These are phyloP conservation scores for Abrostola tripartita DNA, from an alignment of 2,888 invertebrate species.

Conservation along the genomic window DNA sequence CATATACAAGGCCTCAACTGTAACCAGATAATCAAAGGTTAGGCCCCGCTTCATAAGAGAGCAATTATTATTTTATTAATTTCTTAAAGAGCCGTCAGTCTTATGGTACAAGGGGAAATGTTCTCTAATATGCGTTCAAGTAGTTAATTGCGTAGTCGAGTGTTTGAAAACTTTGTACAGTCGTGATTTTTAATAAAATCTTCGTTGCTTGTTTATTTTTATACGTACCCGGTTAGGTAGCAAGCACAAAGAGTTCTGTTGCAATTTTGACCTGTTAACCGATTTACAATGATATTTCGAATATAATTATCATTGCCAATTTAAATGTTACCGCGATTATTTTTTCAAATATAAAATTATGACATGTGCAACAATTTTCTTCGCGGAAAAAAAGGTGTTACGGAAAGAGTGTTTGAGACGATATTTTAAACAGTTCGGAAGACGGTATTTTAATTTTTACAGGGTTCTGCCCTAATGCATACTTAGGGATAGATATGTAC, in stretches of 20 bases:
- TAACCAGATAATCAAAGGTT: slow-evolving; percentile 63
- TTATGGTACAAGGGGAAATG: slow-evolving; percentile 48
- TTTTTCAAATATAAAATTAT: too few relatives aligned
- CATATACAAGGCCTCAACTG: slow-evolving; percentile 46
- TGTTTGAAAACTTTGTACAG: slow-evolving; percentile 35
- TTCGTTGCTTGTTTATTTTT: slow-evolving; percentile 14
- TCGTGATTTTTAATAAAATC: slow-evolving; percentile 37
- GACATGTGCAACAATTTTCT: too few relatives aligned
- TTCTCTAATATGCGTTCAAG: slow-evolving; percentile 61
- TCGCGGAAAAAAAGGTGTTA: too few relatives aligned
- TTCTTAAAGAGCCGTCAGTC: slow-evolving; percentile 61
- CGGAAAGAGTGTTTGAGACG: too few relatives aligned
- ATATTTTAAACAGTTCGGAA: too few relatives aligned
- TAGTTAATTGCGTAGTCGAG: slow-evolving; percentile 56
- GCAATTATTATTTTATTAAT: slow-evolving; percentile 79
- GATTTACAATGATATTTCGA: too few relatives aligned
- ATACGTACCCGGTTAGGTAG: not conserved
- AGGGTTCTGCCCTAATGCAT: too few relatives aligned
- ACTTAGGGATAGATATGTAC: too few relatives aligned
- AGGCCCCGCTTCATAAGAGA: slow-evolving; percentile 60
- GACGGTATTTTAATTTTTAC: too few relatives aligned
- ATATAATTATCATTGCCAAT: too few relatives aligned
- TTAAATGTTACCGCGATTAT: too few relatives aligned
- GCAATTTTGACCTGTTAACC: too few relatives aligned
- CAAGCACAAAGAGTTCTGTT: not conserved